Conservation (phyloP, 2,113 vertebrate species). For the Cololabis saira region DNA sequence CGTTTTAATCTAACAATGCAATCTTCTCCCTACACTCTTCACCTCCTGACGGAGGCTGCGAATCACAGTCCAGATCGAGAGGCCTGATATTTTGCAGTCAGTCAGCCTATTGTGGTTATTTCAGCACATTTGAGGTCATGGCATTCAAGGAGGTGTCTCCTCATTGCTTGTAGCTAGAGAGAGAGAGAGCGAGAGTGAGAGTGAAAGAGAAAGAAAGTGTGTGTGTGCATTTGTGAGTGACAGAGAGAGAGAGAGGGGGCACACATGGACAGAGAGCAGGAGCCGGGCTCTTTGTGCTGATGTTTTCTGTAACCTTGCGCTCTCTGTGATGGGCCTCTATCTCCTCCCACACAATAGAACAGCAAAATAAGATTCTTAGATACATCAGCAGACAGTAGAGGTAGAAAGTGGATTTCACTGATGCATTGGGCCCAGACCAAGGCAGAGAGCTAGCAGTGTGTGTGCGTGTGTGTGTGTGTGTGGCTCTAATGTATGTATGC, state of each 20-base stretch:
- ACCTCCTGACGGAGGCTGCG: slow-evolving; percentile 35
- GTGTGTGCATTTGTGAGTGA: slow-evolving; percentile 14
- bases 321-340: slow-evolving; percentile 71
- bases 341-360: slow-evolving; percentile 69
- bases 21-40: slow-evolving; percentile 40
- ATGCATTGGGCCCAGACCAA: slow-evolving; percentile 50
- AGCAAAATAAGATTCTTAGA: slow-evolving; percentile 74
- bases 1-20: slow-evolving; percentile 36
- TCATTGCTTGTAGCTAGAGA: slow-evolving; percentile 50
- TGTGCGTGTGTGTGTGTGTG: neutral
- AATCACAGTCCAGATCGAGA: slow-evolving; percentile 57
- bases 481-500: slow-evolving; percentile 12
- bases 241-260: slow-evolving; percentile 27
- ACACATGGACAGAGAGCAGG: slow-evolving; percentile 47
- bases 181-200: slow-evolving; percentile 38
- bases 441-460: slow-evolving; percentile 23
- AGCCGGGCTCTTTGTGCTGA: slow-evolving; percentile 71
- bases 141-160: slow-evolving; percentile 67
- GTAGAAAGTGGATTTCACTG: slow-evolving; percentile 57
- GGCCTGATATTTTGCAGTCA: slow-evolving; percentile 60
- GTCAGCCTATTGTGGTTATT: slow-evolving; percentile 66
- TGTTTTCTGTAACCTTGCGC: slow-evolving; percentile 75
- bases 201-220: slow-evolving; percentile 57
- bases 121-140: slow-evolving; percentile 61
- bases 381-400: slow-evolving; percentile 65